Percentiles rank a stretch among this genome's conserved stretches.
phyloP scores from a whole-genome alignment of 2,888 invertebrate genomes.

The Reticulitermes lucifugus region DNA sequence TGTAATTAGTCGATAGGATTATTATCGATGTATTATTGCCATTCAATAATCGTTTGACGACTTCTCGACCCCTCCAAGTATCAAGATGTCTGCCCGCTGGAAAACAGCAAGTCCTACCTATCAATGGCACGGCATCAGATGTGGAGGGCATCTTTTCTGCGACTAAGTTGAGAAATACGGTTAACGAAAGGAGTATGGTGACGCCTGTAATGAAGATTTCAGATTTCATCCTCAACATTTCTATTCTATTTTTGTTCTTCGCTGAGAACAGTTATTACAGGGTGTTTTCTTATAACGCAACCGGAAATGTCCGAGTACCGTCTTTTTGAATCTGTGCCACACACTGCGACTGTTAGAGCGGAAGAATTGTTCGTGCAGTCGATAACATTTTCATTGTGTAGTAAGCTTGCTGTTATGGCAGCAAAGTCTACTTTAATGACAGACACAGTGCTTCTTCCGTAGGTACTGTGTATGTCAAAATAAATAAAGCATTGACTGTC shows the following conservation, averaged over 20 bases:
- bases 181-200: conserved; percentile 99
- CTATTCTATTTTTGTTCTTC: neutral
- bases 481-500: too few species aligned
- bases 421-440: too few species aligned
- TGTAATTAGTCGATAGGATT: neutral
- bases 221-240: conserved; percentile 34
- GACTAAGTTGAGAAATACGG: conserved; percentile 99
- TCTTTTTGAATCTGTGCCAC: neutral
- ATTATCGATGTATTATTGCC: neutral
- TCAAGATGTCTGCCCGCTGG: conserved; percentile 63
- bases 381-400: too few species aligned
- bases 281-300: conserved; percentile 34
- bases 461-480: too few species aligned
- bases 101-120: conserved; percentile 81
- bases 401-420: too few species aligned
- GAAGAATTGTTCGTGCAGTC: neutral
- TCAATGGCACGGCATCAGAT: conserved; percentile 99
- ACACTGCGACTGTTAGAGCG: neutral
- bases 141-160: conserved; percentile 99
- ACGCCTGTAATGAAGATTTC: conserved; percentile 83
- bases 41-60: neutral
- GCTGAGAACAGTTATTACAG: conserved; percentile 10
- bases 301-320: neutral
- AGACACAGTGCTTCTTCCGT: too few species aligned
- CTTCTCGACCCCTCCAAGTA: conserved; percentile 64